Evolutionary conservation across 2,888 invertebrate genomes (phyloP), one percentile per base, ranked within the genome.

Genomic region (Adelognathus sp.): DNA sequence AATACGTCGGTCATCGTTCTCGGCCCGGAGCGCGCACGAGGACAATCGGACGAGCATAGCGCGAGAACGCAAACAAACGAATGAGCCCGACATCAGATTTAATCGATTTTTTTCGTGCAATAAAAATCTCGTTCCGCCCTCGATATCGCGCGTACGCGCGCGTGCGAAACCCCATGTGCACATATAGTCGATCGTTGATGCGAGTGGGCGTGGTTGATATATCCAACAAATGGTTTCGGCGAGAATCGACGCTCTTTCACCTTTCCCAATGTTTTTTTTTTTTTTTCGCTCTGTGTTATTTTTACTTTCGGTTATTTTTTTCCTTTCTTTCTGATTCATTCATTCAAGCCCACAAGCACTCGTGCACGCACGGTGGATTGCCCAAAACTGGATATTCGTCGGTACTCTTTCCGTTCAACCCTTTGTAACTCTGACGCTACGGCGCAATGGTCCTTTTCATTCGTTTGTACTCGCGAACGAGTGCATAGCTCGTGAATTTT

Each of bases 381-480:
- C 60, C 61, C 52, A 81, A 82, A 88, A 88, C 85, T 85, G 84
- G 82, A 85, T 85, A 80, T 81, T 71, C 60, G 58, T 80, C 82
- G 78, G 84, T 86, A 84, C 64, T 56, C 85, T 88, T 87, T 83
- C 83, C 84, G 82, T 85, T 82, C 75, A 80, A 79, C 83, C 87
- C 88, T 89, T 89, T 89, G 88, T 88, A 85, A 85, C 83, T 85
- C 81, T 66, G 52, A 61, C 79, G 66, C 77, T 36, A 36, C 29
- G 36, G 41, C 54, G 46, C 67, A 70, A 54, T 70, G 73, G 58
- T 72, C 63, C 70, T 85, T 86, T 86, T 85, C 84, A 84, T 86
- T 83, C 87, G 86, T 88, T 86, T 85, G 77, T 71, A n/a, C n/a
- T n/a, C n/a, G 46, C 66, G 67, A 79, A 75, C 75, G 79, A 75